A percentile compares a stretch with the other conserved stretches of the same genome.
Conservation (phyloP, 1,140 invertebrate species). For the Holotrichia oblita region DNA sequence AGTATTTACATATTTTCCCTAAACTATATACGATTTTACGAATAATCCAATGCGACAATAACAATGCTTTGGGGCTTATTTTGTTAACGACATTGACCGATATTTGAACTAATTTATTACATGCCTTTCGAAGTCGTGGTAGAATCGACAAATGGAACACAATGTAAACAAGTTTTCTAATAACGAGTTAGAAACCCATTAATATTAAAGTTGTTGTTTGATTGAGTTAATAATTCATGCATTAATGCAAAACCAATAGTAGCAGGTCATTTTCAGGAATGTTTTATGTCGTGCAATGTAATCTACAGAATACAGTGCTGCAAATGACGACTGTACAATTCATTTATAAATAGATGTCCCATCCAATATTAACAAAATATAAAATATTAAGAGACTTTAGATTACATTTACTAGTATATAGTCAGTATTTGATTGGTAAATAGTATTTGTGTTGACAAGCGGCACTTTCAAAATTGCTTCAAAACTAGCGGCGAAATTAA, state of each 20-base stretch:
- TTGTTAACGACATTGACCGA: neutral
- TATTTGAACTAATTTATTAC: neutral
- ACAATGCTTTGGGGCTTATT: neutral
- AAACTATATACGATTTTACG: neutral
- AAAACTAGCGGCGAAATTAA: no score
- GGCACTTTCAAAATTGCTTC: no score
- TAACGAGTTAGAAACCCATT: neutral
- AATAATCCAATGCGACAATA: neutral
- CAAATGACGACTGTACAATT: no score
- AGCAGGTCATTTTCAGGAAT: neutral
- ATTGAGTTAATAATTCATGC: neutral
- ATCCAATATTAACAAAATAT: no score
- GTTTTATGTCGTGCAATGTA: no score
- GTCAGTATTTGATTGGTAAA: no score
- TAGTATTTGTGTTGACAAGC: no score
- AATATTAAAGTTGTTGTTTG: neutral
- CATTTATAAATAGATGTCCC: no score
- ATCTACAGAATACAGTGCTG: no score
- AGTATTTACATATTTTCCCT: neutral
- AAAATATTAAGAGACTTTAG: no score
- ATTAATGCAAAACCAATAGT: neutral
- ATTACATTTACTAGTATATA: no score
- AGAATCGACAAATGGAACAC: neutral
- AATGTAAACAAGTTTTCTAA: neutral
- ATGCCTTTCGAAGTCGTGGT: neutral